Evolutionary conservation across 2,113 vertebrate species (phyloP).

Genomic region (Nicator chloris): DNA sequence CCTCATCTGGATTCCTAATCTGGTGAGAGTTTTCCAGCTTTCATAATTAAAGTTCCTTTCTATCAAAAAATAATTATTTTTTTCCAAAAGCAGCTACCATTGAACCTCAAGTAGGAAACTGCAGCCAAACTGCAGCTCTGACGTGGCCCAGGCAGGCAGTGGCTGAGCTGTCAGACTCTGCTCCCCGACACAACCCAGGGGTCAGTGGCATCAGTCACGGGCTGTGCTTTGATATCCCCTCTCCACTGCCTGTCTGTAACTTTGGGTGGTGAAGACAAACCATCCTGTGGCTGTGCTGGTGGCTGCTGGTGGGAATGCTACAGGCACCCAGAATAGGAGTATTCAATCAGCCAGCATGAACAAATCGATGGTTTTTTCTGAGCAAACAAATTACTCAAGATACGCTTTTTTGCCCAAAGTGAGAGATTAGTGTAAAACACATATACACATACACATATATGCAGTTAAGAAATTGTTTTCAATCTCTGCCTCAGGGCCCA

Average conservation of each 20-base stretch:
- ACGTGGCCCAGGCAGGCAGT: not conserved
- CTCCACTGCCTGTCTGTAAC: not conserved
- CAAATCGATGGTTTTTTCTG: not conserved
- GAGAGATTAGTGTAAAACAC: not conserved
- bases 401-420: not conserved
- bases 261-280: not conserved
- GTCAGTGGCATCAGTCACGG: not conserved
- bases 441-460: not conserved
- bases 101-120: not conserved
- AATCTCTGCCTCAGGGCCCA: not conserved
- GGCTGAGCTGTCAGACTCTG: not conserved
- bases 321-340: not conserved
- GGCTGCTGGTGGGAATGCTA: not conserved
- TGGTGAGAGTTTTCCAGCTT: not conserved
- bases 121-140: not conserved
- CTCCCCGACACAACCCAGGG: not conserved
- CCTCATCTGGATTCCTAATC: not conserved
- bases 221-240: not conserved
- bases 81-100: not conserved
- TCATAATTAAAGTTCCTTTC: not conserved
- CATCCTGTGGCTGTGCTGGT: not conserved
- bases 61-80: not conserved
- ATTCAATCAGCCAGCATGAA: not conserved
- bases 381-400: not conserved
- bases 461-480: not conserved